Conservation (phyloP, 2,888 invertebrate genomes). For the Endotricha flammealis region DNA sequence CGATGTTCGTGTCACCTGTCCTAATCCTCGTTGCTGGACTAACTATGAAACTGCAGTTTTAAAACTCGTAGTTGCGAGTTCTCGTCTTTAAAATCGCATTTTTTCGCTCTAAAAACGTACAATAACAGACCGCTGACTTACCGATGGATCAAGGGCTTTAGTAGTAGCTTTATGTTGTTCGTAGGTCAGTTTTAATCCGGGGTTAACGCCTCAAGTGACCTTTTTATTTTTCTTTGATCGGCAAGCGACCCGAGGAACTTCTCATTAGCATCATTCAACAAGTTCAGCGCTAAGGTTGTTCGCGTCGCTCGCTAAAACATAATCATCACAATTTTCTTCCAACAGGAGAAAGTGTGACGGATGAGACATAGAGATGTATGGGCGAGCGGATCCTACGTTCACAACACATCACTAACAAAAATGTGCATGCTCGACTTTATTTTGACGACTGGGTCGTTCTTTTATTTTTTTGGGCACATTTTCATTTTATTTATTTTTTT, state of each 20-base stretch:
- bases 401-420: slow-evolving; percentile 41
- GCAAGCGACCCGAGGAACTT: slow-evolving; percentile 42
- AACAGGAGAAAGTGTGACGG: slow-evolving; percentile 61
- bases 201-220: slow-evolving; percentile 44
- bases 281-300: slow-evolving; percentile 30
- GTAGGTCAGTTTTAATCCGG: slow-evolving; percentile 59
- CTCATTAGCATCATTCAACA: slow-evolving; percentile 18
- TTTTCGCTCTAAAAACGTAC: slow-evolving; percentile 3
- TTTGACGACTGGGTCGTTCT: slow-evolving; percentile 39
- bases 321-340: slow-evolving; percentile 53
- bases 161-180: slow-evolving; percentile 77
- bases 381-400: slow-evolving; percentile 68
- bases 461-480: slow-evolving; percentile 63
- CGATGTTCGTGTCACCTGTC: slow-evolving; percentile 1
- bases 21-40: slow-evolving; percentile 1
- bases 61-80: not conserved
- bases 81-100: slow-evolving; percentile 6
- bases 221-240: slow-evolving; percentile 37
- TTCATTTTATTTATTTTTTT: slow-evolving; percentile 50
- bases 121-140: slow-evolving; percentile 52
- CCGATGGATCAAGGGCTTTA: slow-evolving; percentile 22
- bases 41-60: slow-evolving; percentile 8
- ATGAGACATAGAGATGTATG: slow-evolving; percentile 63
- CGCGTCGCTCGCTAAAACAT: slow-evolving; percentile 46
- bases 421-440: slow-evolving; percentile 60